Conservation (phyloP, 2,797 vertebrate genomes). For the Diplodus puntazzo region DNA sequence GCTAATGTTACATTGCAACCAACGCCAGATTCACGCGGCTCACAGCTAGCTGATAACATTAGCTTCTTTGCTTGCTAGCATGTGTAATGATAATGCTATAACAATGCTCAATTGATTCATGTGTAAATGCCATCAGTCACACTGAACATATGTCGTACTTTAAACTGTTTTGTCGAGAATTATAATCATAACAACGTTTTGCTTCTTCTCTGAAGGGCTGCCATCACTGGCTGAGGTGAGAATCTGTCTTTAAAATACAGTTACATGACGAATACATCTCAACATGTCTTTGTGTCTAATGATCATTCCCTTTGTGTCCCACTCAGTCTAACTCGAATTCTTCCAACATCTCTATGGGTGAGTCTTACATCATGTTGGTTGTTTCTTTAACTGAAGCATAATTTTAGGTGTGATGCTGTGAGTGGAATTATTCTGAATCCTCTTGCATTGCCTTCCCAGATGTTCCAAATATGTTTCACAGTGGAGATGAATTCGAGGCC, state of each 20-base stretch:
- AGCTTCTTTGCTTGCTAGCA: too few species aligned
- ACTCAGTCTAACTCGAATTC: constrained; percentile 14
- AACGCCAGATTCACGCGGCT: too few species aligned
- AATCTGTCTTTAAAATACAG: neutral
- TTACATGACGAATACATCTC: neutral
- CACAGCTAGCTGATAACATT: too few species aligned
- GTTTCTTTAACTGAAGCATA: neutral
- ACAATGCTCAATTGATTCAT: too few species aligned
- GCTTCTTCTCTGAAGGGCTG: neutral
- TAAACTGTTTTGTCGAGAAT: neutral
- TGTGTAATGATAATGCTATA: too few species aligned
- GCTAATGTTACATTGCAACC: too few species aligned
- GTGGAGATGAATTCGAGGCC: neutral
- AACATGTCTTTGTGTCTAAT: neutral
- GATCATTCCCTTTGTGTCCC: neutral
- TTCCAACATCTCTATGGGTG: constrained; percentile 40
- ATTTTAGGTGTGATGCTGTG: neutral
- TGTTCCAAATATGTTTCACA: fast-evolving
- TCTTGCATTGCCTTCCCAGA: constrained; percentile 13
- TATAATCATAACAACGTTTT: neutral
- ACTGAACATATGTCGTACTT: constrained; percentile 1
- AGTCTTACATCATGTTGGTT: constrained; percentile 1
- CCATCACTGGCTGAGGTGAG: constrained; percentile 20
- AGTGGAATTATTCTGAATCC: neutral
- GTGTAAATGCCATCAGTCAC: neutral